A percentile compares a stretch with the other conserved stretches of the same genome.
These are phyloP conservation scores for Rhinatrema bivittatum DNA, from an alignment of 2,797 vertebrate genomes.

Conservation along the genomic window DNA sequence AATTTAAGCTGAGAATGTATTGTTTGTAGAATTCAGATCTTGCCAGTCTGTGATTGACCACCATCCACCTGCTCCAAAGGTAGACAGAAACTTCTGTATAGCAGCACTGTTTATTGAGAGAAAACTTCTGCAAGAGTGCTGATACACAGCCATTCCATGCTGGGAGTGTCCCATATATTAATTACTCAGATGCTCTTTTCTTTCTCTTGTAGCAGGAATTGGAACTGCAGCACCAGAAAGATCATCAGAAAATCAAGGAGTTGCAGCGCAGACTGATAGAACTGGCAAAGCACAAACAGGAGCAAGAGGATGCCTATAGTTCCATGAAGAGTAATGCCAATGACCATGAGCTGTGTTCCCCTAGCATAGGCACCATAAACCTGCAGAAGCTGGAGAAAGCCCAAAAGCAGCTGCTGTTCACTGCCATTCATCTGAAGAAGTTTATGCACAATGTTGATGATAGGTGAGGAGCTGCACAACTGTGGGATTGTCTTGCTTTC, in stretches of 20 bases:
- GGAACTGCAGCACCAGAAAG: conserved; percentile 68
- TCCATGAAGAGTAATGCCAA: conserved; percentile 29
- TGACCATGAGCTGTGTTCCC: background rate
- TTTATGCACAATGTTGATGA: conserved; percentile 37
- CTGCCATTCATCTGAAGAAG: conserved; percentile 37
- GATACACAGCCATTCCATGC: too few relatives aligned
- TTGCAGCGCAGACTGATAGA: conserved; percentile 65
- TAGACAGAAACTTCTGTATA: too few relatives aligned
- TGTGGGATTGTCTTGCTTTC: too few relatives aligned
- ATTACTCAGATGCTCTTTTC: too few relatives aligned
- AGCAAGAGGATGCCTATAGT: conserved; percentile 44
- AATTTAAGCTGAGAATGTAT: too few relatives aligned
- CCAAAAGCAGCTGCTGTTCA: conserved; percentile 51
- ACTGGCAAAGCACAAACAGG: too few relatives aligned
- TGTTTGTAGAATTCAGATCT: too few relatives aligned
- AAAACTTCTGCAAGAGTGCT: too few relatives aligned
- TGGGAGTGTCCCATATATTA: too few relatives aligned
- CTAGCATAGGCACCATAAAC: background rate
- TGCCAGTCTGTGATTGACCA: too few relatives aligned
- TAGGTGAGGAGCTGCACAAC: conserved; percentile 53
- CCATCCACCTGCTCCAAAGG: too few relatives aligned
- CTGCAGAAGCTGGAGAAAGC: conserved; percentile 44
- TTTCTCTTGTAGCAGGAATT: conserved; percentile 62
- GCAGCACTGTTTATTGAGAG: too few relatives aligned
- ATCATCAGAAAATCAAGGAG: conserved; percentile 72